These are phyloP conservation scores for Sthenelais limicola DNA, from an alignment of 2,888 invertebrate genomes.

Conservation along the genomic window DNA sequence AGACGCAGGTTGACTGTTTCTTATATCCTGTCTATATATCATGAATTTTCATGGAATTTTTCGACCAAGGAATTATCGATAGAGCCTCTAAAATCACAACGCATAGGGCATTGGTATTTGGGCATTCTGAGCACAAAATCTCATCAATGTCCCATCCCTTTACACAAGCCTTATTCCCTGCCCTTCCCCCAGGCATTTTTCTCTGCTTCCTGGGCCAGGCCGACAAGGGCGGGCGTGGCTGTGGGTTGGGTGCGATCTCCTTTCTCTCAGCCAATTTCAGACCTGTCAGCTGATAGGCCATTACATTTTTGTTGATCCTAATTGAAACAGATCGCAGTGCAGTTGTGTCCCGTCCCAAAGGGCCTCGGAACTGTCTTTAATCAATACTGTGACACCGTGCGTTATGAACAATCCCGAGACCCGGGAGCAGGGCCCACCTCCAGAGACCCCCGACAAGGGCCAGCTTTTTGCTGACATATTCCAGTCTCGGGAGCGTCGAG, in stretches of 20 bases:
- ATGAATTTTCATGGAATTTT: no score
- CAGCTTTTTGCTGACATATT: no score
- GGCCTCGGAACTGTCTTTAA: constrained; percentile 17
- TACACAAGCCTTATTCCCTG: neutral
- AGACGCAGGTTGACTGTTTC: no score
- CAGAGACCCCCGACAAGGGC: no score
- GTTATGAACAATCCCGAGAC: no score
- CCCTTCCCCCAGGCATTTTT: neutral
- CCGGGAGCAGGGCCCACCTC: no score
- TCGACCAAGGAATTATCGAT: no score
- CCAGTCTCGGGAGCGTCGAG: no score
- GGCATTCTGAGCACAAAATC: neutral
- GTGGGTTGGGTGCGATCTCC: neutral
- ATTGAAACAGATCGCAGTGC: constrained; percentile 38
- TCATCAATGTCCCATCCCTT: neutral
- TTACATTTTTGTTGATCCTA: constrained; percentile 39
- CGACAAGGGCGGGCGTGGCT: neutral
- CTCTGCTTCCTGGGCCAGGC: neutral
- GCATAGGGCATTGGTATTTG: neutral
- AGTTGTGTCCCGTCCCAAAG: constrained; percentile 13
- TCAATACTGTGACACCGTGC: constrained; percentile 27
- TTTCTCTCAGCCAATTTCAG: constrained; percentile 27
- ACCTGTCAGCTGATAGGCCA: constrained; percentile 35
- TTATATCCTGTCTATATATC: no score
- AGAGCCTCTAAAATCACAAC: no score